Evolutionary conservation across 2,888 invertebrate genomes (phyloP).

Genomic region (Lasioglossum malachurum): DNA sequence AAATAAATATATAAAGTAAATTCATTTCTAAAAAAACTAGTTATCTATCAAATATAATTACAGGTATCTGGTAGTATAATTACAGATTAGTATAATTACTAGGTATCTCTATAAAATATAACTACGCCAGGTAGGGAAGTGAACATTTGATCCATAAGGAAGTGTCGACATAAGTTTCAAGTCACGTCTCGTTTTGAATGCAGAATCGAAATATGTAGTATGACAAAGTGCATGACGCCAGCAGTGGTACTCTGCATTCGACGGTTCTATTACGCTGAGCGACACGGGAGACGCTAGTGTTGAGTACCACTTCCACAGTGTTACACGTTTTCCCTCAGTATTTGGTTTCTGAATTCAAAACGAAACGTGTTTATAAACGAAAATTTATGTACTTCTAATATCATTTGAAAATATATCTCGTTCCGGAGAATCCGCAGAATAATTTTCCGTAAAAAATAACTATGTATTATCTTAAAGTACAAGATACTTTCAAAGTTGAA

Average conservation of each 20-base stretch:
- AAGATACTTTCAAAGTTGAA: not conserved
- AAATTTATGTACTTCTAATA: not conserved
- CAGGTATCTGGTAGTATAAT: too few relatives aligned
- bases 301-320: constrained; percentile 1
- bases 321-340: not conserved
- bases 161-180: not conserved
- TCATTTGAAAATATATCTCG: not conserved
- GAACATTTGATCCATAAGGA: too few relatives aligned
- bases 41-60: too few relatives aligned
- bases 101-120: not conserved
- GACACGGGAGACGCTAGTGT: not conserved
- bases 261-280: constrained; percentile 1
- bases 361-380: not conserved
- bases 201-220: not conserved
- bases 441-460: not conserved
- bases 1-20: too few relatives aligned
- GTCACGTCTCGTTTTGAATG: not conserved
- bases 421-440: not conserved
- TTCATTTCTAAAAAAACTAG: too few relatives aligned
- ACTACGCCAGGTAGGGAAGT: not conserved
- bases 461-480: not conserved
- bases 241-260: not conserved
- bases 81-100: too few relatives aligned
- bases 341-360: not conserved
- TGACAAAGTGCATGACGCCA: constrained; percentile 2